Evolutionary conservation across 2,113 vertebrate species (phyloP).

Genomic region (Melospiza georgiana): DNA sequence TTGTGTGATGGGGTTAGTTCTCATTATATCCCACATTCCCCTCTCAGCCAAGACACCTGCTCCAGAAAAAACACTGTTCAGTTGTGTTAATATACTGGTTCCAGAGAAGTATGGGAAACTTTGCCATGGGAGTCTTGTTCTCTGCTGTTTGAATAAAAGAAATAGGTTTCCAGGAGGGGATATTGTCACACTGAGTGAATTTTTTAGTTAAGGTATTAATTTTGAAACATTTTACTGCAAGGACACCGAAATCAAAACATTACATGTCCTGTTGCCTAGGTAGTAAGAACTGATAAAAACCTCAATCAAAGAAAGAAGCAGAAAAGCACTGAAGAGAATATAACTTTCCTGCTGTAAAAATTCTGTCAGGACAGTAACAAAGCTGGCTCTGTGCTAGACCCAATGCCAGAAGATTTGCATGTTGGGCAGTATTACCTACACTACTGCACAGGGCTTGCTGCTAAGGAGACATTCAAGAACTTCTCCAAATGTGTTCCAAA

Average conservation of each 20-base stretch:
- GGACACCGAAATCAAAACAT: not conserved
- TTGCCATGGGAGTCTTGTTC: not conserved
- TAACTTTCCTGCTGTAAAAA: not conserved
- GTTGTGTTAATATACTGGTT: not conserved
- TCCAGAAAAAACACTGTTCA: not conserved
- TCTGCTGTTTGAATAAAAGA: not conserved
- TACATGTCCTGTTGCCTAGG: not conserved
- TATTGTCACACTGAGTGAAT: not conserved
- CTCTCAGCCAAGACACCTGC: not conserved
- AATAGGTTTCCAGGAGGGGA: not conserved
- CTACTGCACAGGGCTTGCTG: not conserved
- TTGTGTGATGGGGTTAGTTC: not conserved
- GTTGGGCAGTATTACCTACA: not conserved
- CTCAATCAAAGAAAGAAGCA: not conserved
- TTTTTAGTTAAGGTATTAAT: not conserved
- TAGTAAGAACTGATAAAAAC: not conserved
- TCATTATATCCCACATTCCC: not conserved
- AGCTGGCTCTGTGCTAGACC: not conserved
- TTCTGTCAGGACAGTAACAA: not conserved
- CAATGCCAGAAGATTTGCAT: not conserved
- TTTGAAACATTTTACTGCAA: constrained; percentile 8
- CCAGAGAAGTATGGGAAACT: not conserved
- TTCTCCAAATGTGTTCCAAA: constrained; percentile 6
- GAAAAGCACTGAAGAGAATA: not conserved
- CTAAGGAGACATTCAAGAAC: not conserved